A percentile compares a stretch with the other conserved stretches of the same genome.
These are phyloP conservation scores for Tenebrosternarchus preto DNA, from an alignment of 2,113 vertebrate species.

Conservation along the genomic window DNA sequence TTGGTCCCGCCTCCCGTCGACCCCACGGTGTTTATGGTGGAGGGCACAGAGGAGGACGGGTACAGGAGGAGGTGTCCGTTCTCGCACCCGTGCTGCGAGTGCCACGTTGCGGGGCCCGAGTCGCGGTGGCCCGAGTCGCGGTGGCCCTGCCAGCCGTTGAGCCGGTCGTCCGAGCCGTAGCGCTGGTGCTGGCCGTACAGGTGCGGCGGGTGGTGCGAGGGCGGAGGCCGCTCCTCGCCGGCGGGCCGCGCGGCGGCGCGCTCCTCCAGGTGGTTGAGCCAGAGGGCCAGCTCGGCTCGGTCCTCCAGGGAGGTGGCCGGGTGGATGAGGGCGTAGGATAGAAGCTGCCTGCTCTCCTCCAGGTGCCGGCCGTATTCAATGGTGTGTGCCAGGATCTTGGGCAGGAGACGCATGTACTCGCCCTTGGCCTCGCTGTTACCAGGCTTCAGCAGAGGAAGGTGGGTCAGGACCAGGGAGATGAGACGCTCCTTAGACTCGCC, in stretches of 20 bases:
- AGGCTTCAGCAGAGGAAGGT: conserved; percentile 94
- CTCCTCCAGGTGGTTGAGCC: conserved; percentile 98
- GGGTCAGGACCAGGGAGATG: conserved; percentile 91
- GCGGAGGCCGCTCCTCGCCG: conserved; percentile 84
- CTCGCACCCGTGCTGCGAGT: conserved; percentile 85
- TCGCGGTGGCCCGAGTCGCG: conserved; percentile 91
- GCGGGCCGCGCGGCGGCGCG: conserved; percentile 83
- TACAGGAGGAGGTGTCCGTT: conserved; percentile 93
- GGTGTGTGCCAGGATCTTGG: conserved; percentile 94
- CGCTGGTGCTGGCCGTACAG: conserved; percentile 95
- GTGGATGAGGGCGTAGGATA: conserved; percentile 97
- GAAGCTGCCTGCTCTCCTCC: conserved; percentile 95
- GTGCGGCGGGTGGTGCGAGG: conserved; percentile 78
- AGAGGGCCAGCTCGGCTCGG: conserved; percentile 90
- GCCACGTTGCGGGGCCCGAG: conserved; percentile 90
- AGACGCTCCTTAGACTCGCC: conserved; percentile 93
- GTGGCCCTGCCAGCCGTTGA: conserved; percentile 95
- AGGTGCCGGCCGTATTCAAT: conserved; percentile 96
- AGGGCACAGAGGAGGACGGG: conserved; percentile 91
- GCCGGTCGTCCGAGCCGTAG: conserved; percentile 94
- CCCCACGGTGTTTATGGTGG: conserved; percentile 96
- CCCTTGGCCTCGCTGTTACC: conserved; percentile 94
- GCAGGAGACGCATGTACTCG: conserved; percentile 97
- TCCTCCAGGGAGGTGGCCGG: conserved; percentile 95
- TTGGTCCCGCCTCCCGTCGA: conserved; percentile 81